A percentile compares a stretch with the other conserved stretches of the same genome.
phyloP scores from a whole-genome alignment of 2,113 vertebrate genomes.

The Lipophrys pholis region DNA sequence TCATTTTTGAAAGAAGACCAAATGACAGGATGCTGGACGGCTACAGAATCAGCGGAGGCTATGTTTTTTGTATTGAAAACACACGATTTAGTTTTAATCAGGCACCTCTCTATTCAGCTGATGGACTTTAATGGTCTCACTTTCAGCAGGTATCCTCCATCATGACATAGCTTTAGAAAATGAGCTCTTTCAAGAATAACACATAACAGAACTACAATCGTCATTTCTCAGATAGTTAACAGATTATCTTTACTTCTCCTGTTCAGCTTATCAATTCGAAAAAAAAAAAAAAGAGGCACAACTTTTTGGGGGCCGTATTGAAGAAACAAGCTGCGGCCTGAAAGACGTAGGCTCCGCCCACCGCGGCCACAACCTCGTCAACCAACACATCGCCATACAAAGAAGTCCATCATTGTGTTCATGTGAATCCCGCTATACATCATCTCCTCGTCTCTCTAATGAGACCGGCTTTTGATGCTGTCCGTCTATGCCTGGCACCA shows the following conservation, averaged over 20 bases:
- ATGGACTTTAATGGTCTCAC: too few relatives aligned
- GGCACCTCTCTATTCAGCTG: too few relatives aligned
- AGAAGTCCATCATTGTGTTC: slow-evolving; percentile 6
- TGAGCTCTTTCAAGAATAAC: background rate
- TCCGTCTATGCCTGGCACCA: background rate
- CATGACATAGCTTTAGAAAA: slow-evolving; percentile 20
- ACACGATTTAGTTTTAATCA: background rate
- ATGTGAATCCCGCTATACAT: slow-evolving; percentile 8
- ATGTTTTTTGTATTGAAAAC: background rate
- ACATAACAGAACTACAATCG: background rate
- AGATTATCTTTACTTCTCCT: slow-evolving; percentile 10
- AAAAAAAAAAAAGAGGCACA: background rate
- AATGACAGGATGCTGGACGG: background rate
- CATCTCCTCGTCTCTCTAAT: slow-evolving; percentile 2
- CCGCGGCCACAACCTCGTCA: slow-evolving; percentile 25
- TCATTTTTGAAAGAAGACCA: background rate
- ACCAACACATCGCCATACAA: background rate
- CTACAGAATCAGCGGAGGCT: background rate
- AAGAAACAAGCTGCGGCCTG: slow-evolving; percentile 3
- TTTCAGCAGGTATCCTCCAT: too few relatives aligned
- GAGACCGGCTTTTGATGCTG: background rate
- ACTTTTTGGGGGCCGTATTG: slow-evolving; percentile 1
- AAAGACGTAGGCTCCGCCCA: slow-evolving; percentile 20
- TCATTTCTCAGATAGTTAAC: background rate
- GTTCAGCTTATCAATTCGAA: background rate